These are phyloP conservation scores for Neogale vison DNA, from an alignment of 2,113 vertebrate genomes.

Conservation along the genomic window DNA sequence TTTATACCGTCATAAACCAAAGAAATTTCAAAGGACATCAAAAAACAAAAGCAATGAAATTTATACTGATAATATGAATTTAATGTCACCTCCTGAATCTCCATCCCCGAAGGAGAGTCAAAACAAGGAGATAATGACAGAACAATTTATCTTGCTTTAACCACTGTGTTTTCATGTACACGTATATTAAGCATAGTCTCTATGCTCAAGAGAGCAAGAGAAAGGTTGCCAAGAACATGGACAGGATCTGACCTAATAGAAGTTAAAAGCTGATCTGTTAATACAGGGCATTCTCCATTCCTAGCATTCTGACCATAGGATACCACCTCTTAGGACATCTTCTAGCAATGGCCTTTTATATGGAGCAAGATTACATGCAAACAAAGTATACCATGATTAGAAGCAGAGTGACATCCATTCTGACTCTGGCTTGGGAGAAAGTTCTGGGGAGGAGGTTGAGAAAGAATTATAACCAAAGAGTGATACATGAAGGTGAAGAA, in stretches of 20 bases:
- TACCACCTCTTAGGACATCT: neutral
- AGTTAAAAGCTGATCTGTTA: neutral
- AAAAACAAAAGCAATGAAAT: neutral
- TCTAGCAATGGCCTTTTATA: too few species aligned
- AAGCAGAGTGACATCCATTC: too few species aligned
- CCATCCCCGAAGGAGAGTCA: neutral
- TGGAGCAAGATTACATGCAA: too few species aligned
- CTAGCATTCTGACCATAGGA: neutral
- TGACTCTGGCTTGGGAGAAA: too few species aligned
- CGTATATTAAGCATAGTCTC: neutral
- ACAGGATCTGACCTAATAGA: neutral
- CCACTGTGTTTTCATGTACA: neutral
- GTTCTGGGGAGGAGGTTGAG: too few species aligned
- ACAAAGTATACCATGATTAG: too few species aligned
- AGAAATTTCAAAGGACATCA: neutral
- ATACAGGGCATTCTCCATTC: neutral
- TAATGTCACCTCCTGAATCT: neutral
- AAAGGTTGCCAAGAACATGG: neutral
- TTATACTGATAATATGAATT: neutral
- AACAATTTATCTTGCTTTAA: neutral
- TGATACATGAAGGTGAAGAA: too few species aligned
- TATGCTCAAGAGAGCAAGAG: neutral
- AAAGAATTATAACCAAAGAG: too few species aligned
- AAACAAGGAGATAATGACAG: neutral
- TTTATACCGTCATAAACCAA: neutral